Evolutionary conservation across 2,113 vertebrate species (phyloP), one percentile per base, ranked within the genome.

Genomic region (Chinchilla lanigera): DNA sequence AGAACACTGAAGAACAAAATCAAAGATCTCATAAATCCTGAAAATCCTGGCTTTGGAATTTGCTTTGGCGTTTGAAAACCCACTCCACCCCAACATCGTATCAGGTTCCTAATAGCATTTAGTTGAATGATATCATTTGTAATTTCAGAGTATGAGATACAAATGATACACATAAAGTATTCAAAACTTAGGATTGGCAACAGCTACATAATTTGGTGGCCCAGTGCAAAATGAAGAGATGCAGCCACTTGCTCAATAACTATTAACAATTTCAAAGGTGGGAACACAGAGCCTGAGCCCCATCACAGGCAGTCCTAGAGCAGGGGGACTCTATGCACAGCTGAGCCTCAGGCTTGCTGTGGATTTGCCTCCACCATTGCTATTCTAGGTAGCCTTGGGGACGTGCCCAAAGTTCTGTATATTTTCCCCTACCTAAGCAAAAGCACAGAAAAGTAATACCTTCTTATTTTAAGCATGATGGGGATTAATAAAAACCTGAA

Each of bases 231-330:
- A 7, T 52, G 8, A 63, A 89, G 63, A 30, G 1, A 0, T 30
- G 9, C 2, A 20, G 3, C 4, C 22, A 8, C 19, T 44, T 88
- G 16, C 19, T 58, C 81, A 75, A 75, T 81, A 75, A 14, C 28
- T 47, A 65, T 71, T 93, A 73, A 69, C 85, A 47, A 38, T 67
- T 58, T 84, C 44, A 63, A 24, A 33, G 61, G 30, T 10, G 9
- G 26, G 14, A 20, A 24, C 4, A 26, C 9, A 50, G 26, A 38
- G 33, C 10, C 54, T n/a, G 24, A 41, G 38, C 11, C 26, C 26
- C 14, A 77, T 19, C 24, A 0, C 0, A 0, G 2, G 3, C 20
- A 8, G 54, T 83, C 75, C 26, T 16, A 9, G 41, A 11, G 0
- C 5, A 1, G 52, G 44, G 19, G 19, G 14, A 12, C 20, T 24